These are phyloP conservation scores for Entomyzon cyanotis DNA, from an alignment of 2,113 vertebrate species.

Conservation along the genomic window DNA sequence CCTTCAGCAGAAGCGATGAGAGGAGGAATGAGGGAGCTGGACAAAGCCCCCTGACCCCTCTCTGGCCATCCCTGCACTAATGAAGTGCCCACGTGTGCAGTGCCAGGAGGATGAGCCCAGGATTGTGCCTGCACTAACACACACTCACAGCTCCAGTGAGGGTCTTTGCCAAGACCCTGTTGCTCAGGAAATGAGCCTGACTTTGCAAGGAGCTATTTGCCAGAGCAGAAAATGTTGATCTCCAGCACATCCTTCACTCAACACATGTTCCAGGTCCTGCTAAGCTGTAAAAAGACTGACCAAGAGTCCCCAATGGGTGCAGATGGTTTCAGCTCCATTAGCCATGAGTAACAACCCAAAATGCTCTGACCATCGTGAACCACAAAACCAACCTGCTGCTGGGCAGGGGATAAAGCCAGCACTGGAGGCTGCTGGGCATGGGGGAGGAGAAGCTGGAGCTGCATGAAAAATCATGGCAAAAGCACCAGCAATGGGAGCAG, in stretches of 20 bases:
- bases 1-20: rapidly evolving
- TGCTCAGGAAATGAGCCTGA: not conserved
- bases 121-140: not conserved
- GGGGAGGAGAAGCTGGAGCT: not conserved
- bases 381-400: not conserved
- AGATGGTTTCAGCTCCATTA: not conserved
- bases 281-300: not conserved
- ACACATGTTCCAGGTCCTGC: not conserved
- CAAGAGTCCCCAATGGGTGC: not conserved
- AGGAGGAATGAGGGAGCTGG: not conserved
- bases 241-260: not conserved
- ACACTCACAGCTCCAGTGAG: rapidly evolving
- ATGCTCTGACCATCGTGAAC: rapidly evolving
- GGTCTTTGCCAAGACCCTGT: not conserved
- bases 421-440: not conserved
- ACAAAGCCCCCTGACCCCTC: not conserved
- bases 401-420: not conserved
- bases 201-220: not conserved
- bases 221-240: not conserved
- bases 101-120: not conserved
- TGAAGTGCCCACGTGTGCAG: not conserved
- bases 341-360: not conserved
- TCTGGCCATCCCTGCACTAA: not conserved
- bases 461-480: not conserved
- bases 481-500: not conserved